Percentiles rank a stretch among this genome's conserved stretches.
These are phyloP conservation scores for Catharus bicknelli DNA, from an alignment of 2,113 vertebrate genomes.

Conservation along the genomic window DNA sequence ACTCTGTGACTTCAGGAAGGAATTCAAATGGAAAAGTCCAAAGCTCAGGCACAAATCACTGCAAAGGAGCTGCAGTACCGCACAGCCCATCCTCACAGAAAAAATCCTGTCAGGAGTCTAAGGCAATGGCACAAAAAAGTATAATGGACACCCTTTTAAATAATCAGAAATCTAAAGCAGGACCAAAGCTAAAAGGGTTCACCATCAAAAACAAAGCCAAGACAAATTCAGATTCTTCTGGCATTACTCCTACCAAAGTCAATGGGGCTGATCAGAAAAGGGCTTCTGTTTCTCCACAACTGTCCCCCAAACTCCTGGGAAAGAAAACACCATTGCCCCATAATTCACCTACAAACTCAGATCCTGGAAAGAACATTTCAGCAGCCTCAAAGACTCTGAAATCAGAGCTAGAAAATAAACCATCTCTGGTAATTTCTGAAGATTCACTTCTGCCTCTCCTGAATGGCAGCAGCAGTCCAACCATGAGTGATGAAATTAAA, in stretches of 20 bases:
- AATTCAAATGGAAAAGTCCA: conserved; percentile 61
- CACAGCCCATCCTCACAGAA: conserved; percentile 45
- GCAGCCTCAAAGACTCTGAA: conserved; percentile 21
- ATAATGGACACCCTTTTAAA: conserved; percentile 67
- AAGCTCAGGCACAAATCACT: conserved; percentile 47
- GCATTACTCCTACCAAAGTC: conserved; percentile 20
- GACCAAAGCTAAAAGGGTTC: conserved; percentile 80
- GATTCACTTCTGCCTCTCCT: neutral
- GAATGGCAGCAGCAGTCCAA: neutral
- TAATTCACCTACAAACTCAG: conserved; percentile 56
- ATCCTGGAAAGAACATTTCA: neutral
- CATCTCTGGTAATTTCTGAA: neutral
- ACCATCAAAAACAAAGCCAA: conserved; percentile 79
- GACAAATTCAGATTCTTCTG: conserved; percentile 50
- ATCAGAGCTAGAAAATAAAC: conserved; percentile 46
- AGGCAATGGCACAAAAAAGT: conserved; percentile 61
- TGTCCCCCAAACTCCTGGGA: conserved; percentile 61
- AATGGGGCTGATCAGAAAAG: conserved; percentile 69
- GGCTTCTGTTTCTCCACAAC: conserved; percentile 61
- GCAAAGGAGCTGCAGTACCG: conserved; percentile 42
- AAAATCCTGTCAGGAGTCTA: conserved; percentile 66
- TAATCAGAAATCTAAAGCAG: conserved; percentile 68
- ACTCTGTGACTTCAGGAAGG: conserved; percentile 20
- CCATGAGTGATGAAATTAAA: neutral
- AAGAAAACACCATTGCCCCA: conserved; percentile 51